A percentile compares a stretch with the other conserved stretches of the same genome.
phyloP scores from a whole-genome alignment of 2,113 vertebrate genomes.

The Phocoena sinus region DNA sequence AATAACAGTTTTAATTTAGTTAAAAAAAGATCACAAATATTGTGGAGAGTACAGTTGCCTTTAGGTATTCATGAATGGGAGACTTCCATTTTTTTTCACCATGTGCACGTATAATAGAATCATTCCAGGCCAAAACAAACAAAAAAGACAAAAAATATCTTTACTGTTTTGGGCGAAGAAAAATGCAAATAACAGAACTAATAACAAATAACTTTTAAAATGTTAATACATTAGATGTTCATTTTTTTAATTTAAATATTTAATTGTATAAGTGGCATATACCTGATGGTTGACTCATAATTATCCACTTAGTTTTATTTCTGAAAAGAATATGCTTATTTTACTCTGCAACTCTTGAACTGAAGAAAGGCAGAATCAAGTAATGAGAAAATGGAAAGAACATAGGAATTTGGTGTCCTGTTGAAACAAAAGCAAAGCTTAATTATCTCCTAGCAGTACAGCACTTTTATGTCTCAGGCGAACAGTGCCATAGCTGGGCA shows the following conservation, averaged over 20 bases:
- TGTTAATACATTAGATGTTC: neutral
- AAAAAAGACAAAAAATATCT: neutral
- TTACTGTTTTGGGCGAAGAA: neutral
- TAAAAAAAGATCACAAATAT: neutral
- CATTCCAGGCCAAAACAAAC: neutral
- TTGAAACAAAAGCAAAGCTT: neutral
- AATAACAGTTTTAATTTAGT: neutral
- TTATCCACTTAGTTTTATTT: neutral
- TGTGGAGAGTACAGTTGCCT: neutral
- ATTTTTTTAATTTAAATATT: neutral
- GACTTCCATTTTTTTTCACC: neutral
- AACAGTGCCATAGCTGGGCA: neutral
- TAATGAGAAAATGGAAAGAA: neutral
- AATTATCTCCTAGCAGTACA: neutral
- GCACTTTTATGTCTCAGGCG: neutral
- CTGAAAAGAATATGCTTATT: neutral
- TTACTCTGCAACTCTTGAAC: neutral
- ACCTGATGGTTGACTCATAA: neutral
- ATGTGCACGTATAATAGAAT: neutral
- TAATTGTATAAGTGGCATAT: neutral
- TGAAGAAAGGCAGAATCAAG: neutral
- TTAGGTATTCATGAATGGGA: neutral
- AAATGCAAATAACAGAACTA: neutral
- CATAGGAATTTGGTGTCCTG: neutral
- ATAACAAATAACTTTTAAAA: neutral